phyloP scores from a whole-genome alignment of 1,140 invertebrate genomes.

The Polyergus mexicanus region DNA sequence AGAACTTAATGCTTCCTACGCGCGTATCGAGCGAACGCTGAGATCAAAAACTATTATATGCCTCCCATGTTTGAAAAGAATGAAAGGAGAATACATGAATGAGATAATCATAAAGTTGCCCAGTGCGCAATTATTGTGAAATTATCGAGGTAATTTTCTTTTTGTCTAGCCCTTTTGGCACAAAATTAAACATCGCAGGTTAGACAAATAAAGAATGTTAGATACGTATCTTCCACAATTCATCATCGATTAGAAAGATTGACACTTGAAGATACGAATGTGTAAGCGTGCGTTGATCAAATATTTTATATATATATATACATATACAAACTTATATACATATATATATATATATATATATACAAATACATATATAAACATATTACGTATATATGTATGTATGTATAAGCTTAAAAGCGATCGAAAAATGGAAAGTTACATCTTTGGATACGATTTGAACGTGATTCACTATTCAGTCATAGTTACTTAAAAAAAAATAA shows the following conservation, averaged over 20 bases:
- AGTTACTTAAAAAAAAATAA: slow-evolving; percentile 15
- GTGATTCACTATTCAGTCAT: slow-evolving; percentile 30
- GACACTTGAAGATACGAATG: slow-evolving; percentile 45
- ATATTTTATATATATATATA: not conserved
- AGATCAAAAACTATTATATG: slow-evolving; percentile 38
- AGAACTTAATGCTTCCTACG: slow-evolving; percentile 56
- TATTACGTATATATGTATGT: not conserved
- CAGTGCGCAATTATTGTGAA: slow-evolving; percentile 18
- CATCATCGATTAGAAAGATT: slow-evolving; percentile 32
- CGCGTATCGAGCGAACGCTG: slow-evolving; percentile 45
- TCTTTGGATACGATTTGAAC: slow-evolving; percentile 42
- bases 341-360: too few relatives aligned
- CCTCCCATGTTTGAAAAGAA: not conserved
- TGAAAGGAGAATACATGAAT: not conserved
- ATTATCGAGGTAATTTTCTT: slow-evolving; percentile 11
- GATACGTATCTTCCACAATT: slow-evolving; percentile 26
- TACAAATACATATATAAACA: too few relatives aligned
- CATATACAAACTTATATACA: too few relatives aligned
- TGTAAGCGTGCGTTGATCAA: slow-evolving; percentile 44
- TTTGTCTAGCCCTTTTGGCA: slow-evolving; percentile 50
- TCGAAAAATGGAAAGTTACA: slow-evolving; percentile 11
- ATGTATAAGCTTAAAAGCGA: slow-evolving; percentile 29
- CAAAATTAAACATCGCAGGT: slow-evolving; percentile 50
- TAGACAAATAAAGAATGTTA: slow-evolving; percentile 46
- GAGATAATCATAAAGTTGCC: not conserved